Evolutionary conservation across 2,113 vertebrate species (phyloP).

Genomic region (Megaceryle torquata): DNA sequence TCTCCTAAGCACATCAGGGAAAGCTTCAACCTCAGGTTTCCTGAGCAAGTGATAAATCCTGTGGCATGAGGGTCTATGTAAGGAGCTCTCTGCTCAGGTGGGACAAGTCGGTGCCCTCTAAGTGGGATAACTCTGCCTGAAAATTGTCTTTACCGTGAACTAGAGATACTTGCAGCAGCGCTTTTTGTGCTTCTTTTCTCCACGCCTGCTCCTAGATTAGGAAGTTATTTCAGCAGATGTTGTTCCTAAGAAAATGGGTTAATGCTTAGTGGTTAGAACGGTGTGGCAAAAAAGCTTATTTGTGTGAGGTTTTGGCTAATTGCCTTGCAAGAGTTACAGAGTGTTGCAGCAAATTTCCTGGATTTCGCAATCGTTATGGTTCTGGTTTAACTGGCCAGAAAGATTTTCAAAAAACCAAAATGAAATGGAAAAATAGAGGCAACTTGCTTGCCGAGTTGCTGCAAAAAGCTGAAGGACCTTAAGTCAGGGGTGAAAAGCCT

Average conservation of each 20-base stretch:
- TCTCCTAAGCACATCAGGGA: neutral
- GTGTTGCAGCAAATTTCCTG: constrained; percentile 64
- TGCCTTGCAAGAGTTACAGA: constrained; percentile 39
- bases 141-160: neutral
- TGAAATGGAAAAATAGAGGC: neutral
- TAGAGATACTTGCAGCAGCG: neutral
- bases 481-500: neutral
- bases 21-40: neutral
- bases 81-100: neutral
- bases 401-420: constrained; percentile 11
- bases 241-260: constrained; percentile 55
- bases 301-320: constrained; percentile 51
- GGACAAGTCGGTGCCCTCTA: neutral
- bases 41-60: neutral
- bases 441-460: neutral
- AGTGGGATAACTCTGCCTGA: neutral
- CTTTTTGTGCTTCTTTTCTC: neutral
- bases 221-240: constrained; percentile 53
- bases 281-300: constrained; percentile 50
- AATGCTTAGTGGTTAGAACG: constrained; percentile 26
- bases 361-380: constrained; percentile 35
- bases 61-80: neutral
- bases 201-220: neutral
- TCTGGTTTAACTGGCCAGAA: constrained; percentile 54
- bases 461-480: neutral